Evolutionary conservation across 1,140 invertebrate species (phyloP), one percentile per base, ranked within the genome.

Genomic region (Drosophila nasuta): DNA sequence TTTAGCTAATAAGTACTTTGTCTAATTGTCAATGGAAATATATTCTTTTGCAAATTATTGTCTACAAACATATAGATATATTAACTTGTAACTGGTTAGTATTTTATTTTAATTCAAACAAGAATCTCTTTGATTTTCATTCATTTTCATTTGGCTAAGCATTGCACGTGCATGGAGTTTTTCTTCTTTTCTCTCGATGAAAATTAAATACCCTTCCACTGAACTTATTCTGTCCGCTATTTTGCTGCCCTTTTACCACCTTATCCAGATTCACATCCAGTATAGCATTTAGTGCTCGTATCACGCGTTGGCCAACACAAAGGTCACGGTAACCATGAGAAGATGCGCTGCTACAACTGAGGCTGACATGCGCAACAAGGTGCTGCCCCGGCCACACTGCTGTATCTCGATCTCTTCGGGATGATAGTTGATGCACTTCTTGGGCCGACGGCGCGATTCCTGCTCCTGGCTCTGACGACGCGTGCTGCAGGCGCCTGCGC

Each of bases 371-470:
- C 70, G 79, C 41, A 88, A 48, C 6, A 91, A 62, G 25, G 89
- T 78, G 54, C 92, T 89, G 74, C 82, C 93, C 49, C 90, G 93
- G 54, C 95, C 96, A 91, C 96, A 96, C 67, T 95, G 94, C 81
- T 96, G 95, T 71, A 96, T 96, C 91, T 96, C 95, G 88, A 95
- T 95, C 93, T 96, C 96, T 93, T 97, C 96, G 10, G 97, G 96
- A 93, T 98, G 97, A 93, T 97, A 97, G 81, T 96, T 97, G 82
- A 97, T 96, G 93, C 97, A 98, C 92, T 96, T 96, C 54, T 94
- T 94, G 38, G 96, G 96, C 79, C 96, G 94, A 67, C 94, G 93
- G 80, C 96, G 93, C 91, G 95, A 94, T 90, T 96, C 89, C 67
- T 93, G 93, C 91, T 95, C 94, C 86, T 93, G 93, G 69, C 92